phyloP scores from a whole-genome alignment of 2,888 invertebrate genomes.

The Volucella inflata region DNA sequence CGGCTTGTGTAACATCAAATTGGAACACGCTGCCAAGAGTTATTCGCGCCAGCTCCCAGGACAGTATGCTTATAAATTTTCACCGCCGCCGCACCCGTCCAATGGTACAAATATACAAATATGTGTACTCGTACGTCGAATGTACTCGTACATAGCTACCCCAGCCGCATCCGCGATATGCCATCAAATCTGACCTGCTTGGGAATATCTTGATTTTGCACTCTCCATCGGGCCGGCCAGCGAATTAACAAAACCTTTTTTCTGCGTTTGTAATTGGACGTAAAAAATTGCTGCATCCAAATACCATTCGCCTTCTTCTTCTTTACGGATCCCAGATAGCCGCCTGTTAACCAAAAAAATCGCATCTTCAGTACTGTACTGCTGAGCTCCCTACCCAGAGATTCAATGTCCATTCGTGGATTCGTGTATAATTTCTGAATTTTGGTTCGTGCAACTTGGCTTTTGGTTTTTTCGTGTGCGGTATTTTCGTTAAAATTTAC shows the following conservation, averaged over 20 bases:
- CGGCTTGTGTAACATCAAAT: slow-evolving; percentile 73
- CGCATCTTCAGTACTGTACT: slow-evolving; percentile 39
- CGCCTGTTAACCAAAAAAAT: slow-evolving; percentile 28
- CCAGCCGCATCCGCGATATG: slow-evolving; percentile 12
- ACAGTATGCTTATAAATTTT: slow-evolving; percentile 71
- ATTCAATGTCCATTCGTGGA: slow-evolving; percentile 54
- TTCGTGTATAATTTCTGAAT: slow-evolving; percentile 72
- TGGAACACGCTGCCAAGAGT: slow-evolving; percentile 71
- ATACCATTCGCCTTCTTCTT: slow-evolving; percentile 47
- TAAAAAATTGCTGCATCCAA: slow-evolving; percentile 66
- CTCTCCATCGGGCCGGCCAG: slow-evolving; percentile 43
- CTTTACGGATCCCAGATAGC: slow-evolving; percentile 28
- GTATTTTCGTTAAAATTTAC: slow-evolving; percentile 64
- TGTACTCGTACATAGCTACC: slow-evolving; percentile 22
- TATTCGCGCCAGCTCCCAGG: slow-evolving; percentile 66
- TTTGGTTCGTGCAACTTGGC: slow-evolving; percentile 66
- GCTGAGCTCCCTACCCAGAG: slow-evolving; percentile 24
- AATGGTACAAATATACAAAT: too few species aligned
- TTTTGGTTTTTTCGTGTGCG: slow-evolving; percentile 33
- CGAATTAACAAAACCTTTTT: slow-evolving; percentile 73
- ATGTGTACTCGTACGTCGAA: too few species aligned
- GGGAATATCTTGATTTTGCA: slow-evolving; percentile 71
- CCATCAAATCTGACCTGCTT: slow-evolving; percentile 75
- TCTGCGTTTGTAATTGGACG: slow-evolving; percentile 74
- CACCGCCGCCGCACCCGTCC: slow-evolving; percentile 61